Evolutionary conservation across 2,113 vertebrate species (phyloP), one percentile per base, ranked within the genome.

Genomic region (Callipepla californica): DNA sequence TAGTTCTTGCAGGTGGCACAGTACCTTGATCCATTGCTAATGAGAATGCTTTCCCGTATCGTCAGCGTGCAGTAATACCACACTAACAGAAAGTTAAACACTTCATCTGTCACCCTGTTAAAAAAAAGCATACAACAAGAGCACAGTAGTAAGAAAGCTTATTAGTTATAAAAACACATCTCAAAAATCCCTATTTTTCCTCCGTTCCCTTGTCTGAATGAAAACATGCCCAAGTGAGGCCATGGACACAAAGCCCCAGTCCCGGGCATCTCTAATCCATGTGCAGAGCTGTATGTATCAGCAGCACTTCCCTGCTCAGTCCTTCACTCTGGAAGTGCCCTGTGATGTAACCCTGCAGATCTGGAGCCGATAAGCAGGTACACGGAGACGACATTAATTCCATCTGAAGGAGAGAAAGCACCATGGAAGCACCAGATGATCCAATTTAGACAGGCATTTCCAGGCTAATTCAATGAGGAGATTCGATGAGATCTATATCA

Each of bases 61-160:
- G 99, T 99, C 97, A 99, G 84, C 0, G 99, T 99, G 97, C 99
- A 99, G 96, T 99, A 99, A 90, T 99, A 99, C 99, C 99, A 99
- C 87, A 99, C 99, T 63, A 99, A 96, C 95, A 99, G 96, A 86
- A 99, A 99, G 96, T 99, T 99, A 91, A 99, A 99, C 94, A 99
- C 98, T 97, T 99, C 99, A 85, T 99, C 99, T 5, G 98, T 99
- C 80, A 99, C 99, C 94, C 99, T 99, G 96, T 68, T 38, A 61
- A 62, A 80, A 25, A 89, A 76, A 62, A 69, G 89, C 87, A 28
- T 51, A 51, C 13, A 51, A 26, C 25, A 26, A 51, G 50, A 20
- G 85, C 34, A 80, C 8, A 44, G 9, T 18, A 30, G 53, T 30
- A 69, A 59, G 13, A 4, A 7, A 5, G 16, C 18, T 6, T 25